These are phyloP conservation scores for Atractosteus spatula DNA, from an alignment of 2,113 vertebrate species.

Conservation along the genomic window DNA sequence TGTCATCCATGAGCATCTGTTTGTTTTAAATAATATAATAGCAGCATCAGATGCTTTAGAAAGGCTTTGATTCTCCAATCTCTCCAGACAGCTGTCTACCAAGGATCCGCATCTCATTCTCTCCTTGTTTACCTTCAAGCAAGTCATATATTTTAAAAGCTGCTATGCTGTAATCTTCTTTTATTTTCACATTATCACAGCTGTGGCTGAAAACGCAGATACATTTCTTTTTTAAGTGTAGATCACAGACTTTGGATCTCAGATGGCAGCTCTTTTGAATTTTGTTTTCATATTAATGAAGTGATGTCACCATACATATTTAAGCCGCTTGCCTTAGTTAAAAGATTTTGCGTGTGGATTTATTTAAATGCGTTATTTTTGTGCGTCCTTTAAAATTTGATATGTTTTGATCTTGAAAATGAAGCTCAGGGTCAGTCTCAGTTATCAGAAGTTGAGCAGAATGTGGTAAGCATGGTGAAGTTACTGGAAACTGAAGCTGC, in stretches of 20 bases:
- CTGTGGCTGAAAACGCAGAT: background rate
- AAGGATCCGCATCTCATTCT: background rate
- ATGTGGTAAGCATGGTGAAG: too few species aligned
- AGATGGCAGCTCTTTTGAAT: slow-evolving; percentile 11
- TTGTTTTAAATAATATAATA: too few species aligned
- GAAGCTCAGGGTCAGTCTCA: too few species aligned
- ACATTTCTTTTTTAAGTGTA: slow-evolving; percentile 10
- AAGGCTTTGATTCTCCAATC: background rate
- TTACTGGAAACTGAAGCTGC: too few species aligned
- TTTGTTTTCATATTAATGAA: background rate
- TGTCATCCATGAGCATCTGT: too few species aligned
- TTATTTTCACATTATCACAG: slow-evolving; percentile 5
- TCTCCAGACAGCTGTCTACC: background rate
- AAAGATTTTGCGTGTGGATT: too few species aligned
- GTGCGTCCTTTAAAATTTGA: too few species aligned
- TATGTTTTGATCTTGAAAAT: too few species aligned
- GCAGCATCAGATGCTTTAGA: too few species aligned
- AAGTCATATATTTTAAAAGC: background rate
- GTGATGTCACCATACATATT: background rate
- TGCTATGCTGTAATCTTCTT: slow-evolving; percentile 8
- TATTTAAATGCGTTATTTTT: too few species aligned
- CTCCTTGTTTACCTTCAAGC: background rate
- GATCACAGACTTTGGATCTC: slow-evolving; percentile 10
- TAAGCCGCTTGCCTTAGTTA: too few species aligned
- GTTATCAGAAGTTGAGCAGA: too few species aligned